Evolutionary conservation across 1,140 invertebrate genomes (phyloP), one percentile per base, ranked within the genome.

Genomic region (Ditylenchus dipsaci): DNA sequence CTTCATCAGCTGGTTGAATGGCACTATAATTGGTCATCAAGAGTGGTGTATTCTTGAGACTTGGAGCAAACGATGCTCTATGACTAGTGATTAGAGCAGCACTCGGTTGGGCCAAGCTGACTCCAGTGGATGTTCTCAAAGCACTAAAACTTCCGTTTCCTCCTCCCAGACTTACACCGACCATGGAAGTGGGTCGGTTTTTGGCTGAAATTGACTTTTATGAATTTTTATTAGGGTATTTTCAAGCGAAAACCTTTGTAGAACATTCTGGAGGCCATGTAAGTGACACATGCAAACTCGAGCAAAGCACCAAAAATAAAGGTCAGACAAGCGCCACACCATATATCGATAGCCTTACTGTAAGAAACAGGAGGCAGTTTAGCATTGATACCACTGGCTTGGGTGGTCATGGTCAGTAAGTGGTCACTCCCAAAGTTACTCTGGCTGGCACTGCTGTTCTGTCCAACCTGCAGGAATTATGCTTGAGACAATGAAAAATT

Each of bases 201-300:
- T 38, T 38, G 33, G 33, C 33, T 38, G 11, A 38, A 38, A 38
- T 5, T 38, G 11, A 38, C n/a, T n/a, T n/a, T 38, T 3, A 38
- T 38, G 3, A 11, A 38, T 38, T 38, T 5, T 38, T 38, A 5
- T 38, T 3, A 38, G 15, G 1, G 1, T 30, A 1, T 38, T 71
- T 15, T 61, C 19, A 3, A 56, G 19, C 27, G 21, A 26, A 53
- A 26, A 82, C 80, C 74, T 74, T 79, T 82, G 43, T 71, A 73
- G 49, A 79, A 79, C 30, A 81, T 75, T 57, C 80, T 69, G 17
- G 79, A 81, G 64, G 91, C 93, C 30, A 92, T 92, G 85, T 96
- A 96, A 84, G 95, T 96, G 60, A 96, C 93, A 66, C 94, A 88
- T 26, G 93, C 93, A 83, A 96, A 96, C 86, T 96, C 93, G 53